A percentile compares a stretch with the other conserved stretches of the same genome.
These are phyloP conservation scores for Lepidothrix coronata DNA, from an alignment of 2,113 vertebrate genomes.

Conservation along the genomic window DNA sequence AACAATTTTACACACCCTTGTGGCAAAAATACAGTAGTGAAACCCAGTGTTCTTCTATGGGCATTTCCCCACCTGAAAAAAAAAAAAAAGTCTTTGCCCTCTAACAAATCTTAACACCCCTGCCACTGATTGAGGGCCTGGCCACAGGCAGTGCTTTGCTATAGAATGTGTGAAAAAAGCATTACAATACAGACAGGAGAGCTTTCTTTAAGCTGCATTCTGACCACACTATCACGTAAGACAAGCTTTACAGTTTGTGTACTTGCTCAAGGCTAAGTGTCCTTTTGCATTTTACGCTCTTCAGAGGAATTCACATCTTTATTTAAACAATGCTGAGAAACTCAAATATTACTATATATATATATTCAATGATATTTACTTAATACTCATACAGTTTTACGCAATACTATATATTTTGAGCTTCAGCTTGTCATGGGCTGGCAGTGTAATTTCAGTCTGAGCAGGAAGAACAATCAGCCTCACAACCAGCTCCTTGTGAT, in stretches of 20 bases:
- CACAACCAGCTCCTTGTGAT: not conserved
- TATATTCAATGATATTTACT: not conserved
- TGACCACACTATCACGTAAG: not conserved
- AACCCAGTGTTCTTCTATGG: not conserved
- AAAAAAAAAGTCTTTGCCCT: not conserved
- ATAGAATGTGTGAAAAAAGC: not conserved
- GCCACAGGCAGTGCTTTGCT: not conserved
- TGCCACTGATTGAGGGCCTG: not conserved
- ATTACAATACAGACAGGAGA: not conserved
- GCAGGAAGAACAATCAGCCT: not conserved
- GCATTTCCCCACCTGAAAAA: not conserved
- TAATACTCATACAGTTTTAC: not conserved
- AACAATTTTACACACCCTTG: not conserved
- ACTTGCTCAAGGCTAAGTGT: not conserved
- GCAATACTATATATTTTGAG: not conserved
- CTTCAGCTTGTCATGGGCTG: not conserved
- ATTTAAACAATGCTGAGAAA: not conserved
- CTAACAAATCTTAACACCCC: not conserved
- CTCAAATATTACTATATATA: not conserved
- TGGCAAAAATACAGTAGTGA: not conserved
- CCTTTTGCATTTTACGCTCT: not conserved
- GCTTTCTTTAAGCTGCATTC: not conserved
- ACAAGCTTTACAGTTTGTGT: not conserved
- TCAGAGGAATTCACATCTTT: not conserved
- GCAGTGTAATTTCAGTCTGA: not conserved